Conservation (phyloP, 53 echinoderm and acorn worm genomes). For the Echinarachnius parma region DNA sequence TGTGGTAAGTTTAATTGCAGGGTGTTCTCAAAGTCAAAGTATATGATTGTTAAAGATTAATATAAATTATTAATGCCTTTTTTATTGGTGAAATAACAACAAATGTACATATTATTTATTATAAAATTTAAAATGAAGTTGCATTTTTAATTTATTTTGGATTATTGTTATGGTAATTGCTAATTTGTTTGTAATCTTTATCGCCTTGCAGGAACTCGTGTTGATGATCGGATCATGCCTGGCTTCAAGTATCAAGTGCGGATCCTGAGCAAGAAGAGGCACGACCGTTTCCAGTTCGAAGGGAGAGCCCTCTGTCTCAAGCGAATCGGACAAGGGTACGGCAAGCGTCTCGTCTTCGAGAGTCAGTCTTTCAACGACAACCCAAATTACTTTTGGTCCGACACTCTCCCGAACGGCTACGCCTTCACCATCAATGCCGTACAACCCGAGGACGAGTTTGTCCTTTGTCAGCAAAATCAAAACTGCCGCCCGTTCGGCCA, state of each 20-base stretch:
- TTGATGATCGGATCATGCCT: slow-evolving; percentile 64
- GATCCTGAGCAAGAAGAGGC: slow-evolving; percentile 9
- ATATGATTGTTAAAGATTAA: no score
- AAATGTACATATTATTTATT: no score
- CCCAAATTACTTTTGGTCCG: slow-evolving; percentile 78
- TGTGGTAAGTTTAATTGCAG: no score
- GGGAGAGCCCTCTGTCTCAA: slow-evolving; percentile 54
- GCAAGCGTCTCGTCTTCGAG: slow-evolving; percentile 68
- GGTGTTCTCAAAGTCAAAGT: no score
- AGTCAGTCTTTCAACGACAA: slow-evolving; percentile 51
- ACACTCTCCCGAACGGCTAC: slow-evolving; percentile 59
- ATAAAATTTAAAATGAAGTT: no score
- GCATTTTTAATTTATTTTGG: no score
- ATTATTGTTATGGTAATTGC: no score
- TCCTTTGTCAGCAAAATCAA: slow-evolving; percentile 51
- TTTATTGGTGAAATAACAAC: no score
- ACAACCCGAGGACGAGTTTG: slow-evolving; percentile 51
- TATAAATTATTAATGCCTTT: no score
- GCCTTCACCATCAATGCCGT: slow-evolving; percentile 69
- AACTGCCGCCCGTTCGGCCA: slow-evolving; percentile 62
- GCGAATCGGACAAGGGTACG: slow-evolving; percentile 75
- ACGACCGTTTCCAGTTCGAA: slow-evolving; percentile 48
- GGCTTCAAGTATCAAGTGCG: slow-evolving; percentile 76
- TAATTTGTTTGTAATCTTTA: no score
- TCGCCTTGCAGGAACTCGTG: slow-evolving; percentile 49